Conservation (phyloP, 2,888 invertebrate species). For the Griposia aprilina region DNA sequence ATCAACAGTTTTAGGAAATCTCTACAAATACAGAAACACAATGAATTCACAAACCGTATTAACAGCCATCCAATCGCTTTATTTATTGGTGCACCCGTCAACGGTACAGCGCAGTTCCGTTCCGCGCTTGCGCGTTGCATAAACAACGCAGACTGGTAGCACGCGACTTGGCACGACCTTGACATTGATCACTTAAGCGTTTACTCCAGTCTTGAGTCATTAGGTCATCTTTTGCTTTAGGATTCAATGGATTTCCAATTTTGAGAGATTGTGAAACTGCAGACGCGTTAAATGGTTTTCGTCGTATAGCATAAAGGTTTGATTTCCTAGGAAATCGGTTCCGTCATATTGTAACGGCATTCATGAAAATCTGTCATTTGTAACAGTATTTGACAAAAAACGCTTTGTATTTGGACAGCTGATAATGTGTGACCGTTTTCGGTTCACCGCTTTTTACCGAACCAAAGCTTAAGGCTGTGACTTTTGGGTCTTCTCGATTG, state of each 20-base stretch:
- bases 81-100: slow-evolving; percentile 47
- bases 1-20: slow-evolving; percentile 8
- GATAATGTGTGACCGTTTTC: background rate
- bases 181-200: slow-evolving; percentile 57
- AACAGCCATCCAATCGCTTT: slow-evolving; percentile 31
- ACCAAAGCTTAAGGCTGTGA: background rate
- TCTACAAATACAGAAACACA: slow-evolving; percentile 21
- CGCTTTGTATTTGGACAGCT: background rate
- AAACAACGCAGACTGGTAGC: slow-evolving; percentile 43
- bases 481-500: background rate
- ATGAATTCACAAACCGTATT: slow-evolving; percentile 33
- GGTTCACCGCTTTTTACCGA: background rate
- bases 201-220: slow-evolving; percentile 40
- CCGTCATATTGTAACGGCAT: background rate
- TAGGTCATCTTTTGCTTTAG: slow-evolving; percentile 26
- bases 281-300: background rate
- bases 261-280: background rate
- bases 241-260: slow-evolving; percentile 31
- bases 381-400: background rate
- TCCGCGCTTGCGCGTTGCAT: slow-evolving; percentile 56
- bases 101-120: slow-evolving; percentile 55
- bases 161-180: slow-evolving; percentile 66
- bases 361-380: background rate
- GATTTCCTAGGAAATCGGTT: background rate
- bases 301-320: background rate